Percentiles rank a stretch among this genome's conserved stretches.
Conservation (phyloP, 2,888 invertebrate genomes). For the Cataglyphis albicans region DNA sequence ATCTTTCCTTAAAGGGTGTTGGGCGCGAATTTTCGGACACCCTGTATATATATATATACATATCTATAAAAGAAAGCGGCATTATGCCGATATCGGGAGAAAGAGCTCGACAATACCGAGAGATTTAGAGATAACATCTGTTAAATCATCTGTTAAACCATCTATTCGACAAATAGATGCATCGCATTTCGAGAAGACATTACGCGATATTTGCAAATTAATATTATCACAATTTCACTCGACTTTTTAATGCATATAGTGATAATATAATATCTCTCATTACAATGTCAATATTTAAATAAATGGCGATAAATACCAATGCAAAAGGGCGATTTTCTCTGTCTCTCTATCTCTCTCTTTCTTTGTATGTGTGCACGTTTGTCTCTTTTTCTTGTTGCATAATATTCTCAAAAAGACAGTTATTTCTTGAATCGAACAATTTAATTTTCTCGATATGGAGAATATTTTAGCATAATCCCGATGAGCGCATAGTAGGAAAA, state of each 20-base stretch:
- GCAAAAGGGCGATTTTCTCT: neutral
- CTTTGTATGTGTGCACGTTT: neutral
- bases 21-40: too few relatives aligned
- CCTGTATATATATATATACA: constrained; percentile 2
- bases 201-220: constrained; percentile 24
- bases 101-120: constrained; percentile 2
- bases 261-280: neutral
- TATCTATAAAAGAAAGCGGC: constrained; percentile 59
- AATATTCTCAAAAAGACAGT: neutral
- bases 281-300: neutral
- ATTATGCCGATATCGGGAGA: constrained; percentile 24
- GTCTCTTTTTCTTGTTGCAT: neutral
- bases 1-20: too few relatives aligned
- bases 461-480: neutral
- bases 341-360: neutral
- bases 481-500: neutral
- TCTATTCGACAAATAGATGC: neutral
- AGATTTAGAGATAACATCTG: neutral
- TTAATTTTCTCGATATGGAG: neutral
- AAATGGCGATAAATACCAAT: neutral
- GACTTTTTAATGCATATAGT: neutral
- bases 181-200: neutral
- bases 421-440: neutral
- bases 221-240: neutral
- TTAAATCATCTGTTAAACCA: too few relatives aligned